Percentiles rank a stretch among this genome's conserved stretches.
Evolutionary conservation across 2,888 invertebrate species (phyloP).

Genomic region (Euclidia mi): DNA sequence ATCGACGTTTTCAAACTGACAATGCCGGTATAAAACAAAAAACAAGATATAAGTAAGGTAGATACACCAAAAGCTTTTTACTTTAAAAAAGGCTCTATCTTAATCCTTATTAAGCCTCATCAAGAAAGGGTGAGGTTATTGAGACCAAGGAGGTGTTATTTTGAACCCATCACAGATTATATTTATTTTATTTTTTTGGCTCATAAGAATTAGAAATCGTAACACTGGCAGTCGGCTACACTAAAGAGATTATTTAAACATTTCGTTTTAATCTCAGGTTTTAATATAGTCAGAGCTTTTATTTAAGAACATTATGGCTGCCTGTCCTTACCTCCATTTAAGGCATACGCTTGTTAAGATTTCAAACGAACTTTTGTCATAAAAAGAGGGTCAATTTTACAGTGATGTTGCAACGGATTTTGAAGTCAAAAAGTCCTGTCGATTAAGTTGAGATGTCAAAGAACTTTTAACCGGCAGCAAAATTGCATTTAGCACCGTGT

Average conservation of each 20-base stretch:
- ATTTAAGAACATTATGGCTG: no score
- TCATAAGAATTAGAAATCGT: slow-evolving; percentile 70
- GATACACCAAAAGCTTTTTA: slow-evolving; percentile 87
- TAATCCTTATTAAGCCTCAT: slow-evolving; percentile 87
- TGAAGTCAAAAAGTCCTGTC: slow-evolving; percentile 18
- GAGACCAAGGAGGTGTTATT: slow-evolving; percentile 84
- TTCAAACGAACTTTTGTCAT: background rate
- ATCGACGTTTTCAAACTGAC: slow-evolving; percentile 62
- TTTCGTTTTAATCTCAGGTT: no score
- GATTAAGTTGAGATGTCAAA: slow-evolving; percentile 45
- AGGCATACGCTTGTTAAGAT: no score
- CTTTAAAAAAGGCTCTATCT: slow-evolving; percentile 85
- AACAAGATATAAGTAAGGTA: slow-evolving; percentile 73
- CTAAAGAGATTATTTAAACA: slow-evolving; percentile 66
- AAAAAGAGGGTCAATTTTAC: slow-evolving; percentile 2
- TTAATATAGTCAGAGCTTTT: slow-evolving; percentile 4
- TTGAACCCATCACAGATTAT: slow-evolving; percentile 81
- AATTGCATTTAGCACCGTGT: slow-evolving; percentile 83
- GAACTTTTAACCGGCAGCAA: slow-evolving; percentile 51
- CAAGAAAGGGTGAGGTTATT: slow-evolving; percentile 80
- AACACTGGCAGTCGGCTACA: slow-evolving; percentile 75
- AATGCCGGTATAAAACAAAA: slow-evolving; percentile 61
- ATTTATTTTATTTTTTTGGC: slow-evolving; percentile 67
- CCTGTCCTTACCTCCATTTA: no score
- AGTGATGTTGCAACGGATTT: slow-evolving; percentile 3